phyloP scores from a whole-genome alignment of 2,797 vertebrate species.

The Geotrypetes seraphini region DNA sequence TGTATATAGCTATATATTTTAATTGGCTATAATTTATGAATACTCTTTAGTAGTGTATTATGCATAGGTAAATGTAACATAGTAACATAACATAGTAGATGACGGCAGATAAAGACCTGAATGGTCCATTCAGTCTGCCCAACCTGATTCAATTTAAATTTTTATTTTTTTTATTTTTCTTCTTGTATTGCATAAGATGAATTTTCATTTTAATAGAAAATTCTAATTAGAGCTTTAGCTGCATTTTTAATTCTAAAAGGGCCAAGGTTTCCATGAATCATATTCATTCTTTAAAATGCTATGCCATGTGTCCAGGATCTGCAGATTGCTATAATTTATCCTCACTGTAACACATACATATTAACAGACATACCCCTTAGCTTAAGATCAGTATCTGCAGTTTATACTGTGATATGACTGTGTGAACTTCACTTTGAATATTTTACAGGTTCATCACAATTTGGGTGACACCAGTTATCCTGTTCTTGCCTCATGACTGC shows the following conservation, averaged over 20 bases:
- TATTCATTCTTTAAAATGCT: constrained; percentile 14
- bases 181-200: no score
- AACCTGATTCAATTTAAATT: no score
- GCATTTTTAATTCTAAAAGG: constrained; percentile 26
- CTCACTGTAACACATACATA: neutral
- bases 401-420: constrained; percentile 2
- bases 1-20: no score
- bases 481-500: no score
- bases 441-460: no score
- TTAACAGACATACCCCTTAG: constrained; percentile 11
- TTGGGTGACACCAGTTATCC: no score
- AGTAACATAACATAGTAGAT: no score
- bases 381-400: constrained; percentile 2
- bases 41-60: constrained; percentile 36
- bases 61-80: constrained; percentile 27
- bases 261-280: constrained; percentile 23
- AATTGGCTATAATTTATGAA: constrained; percentile 41
- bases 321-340: no score
- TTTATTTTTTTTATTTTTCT: no score
- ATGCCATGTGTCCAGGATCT: constrained; percentile 25
- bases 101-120: no score
- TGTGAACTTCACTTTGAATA: constrained; percentile 8
- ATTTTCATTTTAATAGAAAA: constrained; percentile 6
- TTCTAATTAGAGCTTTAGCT: constrained; percentile 29
- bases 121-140: no score